phyloP scores from a whole-genome alignment of 2,888 invertebrate species.

The Parnassius apollo region DNA sequence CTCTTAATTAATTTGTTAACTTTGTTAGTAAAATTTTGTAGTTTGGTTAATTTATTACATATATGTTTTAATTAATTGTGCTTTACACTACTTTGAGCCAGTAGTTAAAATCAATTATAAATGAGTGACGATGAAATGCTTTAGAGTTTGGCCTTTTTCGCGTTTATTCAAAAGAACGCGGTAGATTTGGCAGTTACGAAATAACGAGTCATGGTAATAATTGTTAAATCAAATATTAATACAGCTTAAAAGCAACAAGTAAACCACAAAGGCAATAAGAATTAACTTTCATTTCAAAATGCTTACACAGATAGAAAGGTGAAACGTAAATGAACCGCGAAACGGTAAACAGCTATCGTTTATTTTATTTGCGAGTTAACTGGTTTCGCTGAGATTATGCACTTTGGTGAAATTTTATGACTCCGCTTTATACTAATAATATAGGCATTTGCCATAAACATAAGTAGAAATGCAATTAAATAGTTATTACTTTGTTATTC shows the following conservation, averaged over 20 bases:
- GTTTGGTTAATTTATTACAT: too few relatives aligned
- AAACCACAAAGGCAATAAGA: conserved; percentile 6
- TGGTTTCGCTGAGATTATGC: conserved; percentile 16
- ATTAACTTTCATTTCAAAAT: conserved; percentile 23
- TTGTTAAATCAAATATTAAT: conserved; percentile 4
- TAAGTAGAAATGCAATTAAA: not conserved
- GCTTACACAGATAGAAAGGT: conserved; percentile 23
- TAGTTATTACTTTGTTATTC: not conserved
- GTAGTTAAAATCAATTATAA: too few relatives aligned
- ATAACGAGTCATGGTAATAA: not conserved
- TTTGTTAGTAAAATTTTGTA: too few relatives aligned
- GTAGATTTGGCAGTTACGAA: too few relatives aligned
- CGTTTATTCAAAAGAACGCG: too few relatives aligned
- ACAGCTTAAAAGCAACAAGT: conserved; percentile 10
- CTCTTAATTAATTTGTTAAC: too few relatives aligned
- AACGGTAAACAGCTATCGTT: conserved; percentile 25
- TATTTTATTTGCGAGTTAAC: conserved; percentile 25
- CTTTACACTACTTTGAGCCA: too few relatives aligned
- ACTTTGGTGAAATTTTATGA: conserved; percentile 14
- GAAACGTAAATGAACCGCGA: conserved; percentile 20
- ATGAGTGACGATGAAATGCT: too few relatives aligned
- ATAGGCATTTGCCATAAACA: not conserved
- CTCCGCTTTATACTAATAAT: not conserved
- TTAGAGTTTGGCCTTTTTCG: too few relatives aligned
- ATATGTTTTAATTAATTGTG: too few relatives aligned